Evolutionary conservation across 92 coral and sea anemone species (phyloP).

Genomic region (Zoanthus gigantus): DNA sequence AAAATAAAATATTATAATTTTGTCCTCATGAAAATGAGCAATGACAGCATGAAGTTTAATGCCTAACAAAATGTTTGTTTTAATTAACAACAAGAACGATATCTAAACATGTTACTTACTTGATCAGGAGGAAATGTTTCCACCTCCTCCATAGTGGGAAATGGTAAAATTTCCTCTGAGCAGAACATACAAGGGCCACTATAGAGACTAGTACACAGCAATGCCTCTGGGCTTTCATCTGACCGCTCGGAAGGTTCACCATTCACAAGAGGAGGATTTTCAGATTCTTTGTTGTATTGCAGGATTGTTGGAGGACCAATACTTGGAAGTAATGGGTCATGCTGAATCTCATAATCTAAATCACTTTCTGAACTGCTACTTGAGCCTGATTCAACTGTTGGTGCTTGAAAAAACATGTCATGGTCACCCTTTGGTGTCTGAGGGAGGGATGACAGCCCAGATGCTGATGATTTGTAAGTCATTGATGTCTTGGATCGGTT

Average conservation of each 20-base stretch:
- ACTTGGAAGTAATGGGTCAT: conserved; percentile 84
- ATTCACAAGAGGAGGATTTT: conserved; percentile 83
- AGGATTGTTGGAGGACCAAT: conserved; percentile 98
- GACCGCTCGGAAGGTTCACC: conserved; percentile 57
- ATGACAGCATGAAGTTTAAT: too few species aligned
- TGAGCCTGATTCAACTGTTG: conserved; percentile 88
- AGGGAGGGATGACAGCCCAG: conserved; percentile 68
- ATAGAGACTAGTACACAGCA: conserved; percentile 64
- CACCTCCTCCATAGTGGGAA: conserved; percentile 83
- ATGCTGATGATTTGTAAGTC: conserved; percentile 67
- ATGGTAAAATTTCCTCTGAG: conserved; percentile 83
- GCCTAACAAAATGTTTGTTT: too few species aligned
- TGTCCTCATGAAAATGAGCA: too few species aligned
- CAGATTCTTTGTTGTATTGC: conserved; percentile 94
- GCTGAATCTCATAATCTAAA: conserved; percentile 60
- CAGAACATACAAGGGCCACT: conserved; percentile 95
- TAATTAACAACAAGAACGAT: background rate
- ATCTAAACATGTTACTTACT: conserved; percentile 31
- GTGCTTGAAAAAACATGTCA: conserved; percentile 79
- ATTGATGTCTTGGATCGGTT: conserved; percentile 47
- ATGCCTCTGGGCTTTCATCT: conserved; percentile 54
- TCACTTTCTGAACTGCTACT: conserved; percentile 89
- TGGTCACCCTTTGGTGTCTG: conserved; percentile 78
- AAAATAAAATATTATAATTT: too few species aligned
- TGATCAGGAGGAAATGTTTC: conserved; percentile 70